Conservation (phyloP, 2,113 vertebrate genomes). For the Donacobius atricapilla region DNA sequence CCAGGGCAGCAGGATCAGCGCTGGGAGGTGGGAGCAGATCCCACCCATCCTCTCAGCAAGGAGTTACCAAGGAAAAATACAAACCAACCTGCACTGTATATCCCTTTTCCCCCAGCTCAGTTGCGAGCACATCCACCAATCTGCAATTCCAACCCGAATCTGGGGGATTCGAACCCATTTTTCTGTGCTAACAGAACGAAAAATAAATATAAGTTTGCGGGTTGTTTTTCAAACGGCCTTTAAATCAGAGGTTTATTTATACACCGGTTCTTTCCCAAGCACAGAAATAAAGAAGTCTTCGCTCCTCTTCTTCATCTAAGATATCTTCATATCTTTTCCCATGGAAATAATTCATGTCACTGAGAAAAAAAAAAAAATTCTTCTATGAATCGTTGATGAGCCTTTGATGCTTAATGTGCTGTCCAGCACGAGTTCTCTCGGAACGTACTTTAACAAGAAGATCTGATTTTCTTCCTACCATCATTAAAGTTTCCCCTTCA, state of each 20-base stretch:
- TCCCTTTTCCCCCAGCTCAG: neutral
- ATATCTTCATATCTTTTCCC: neutral
- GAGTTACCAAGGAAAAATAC: neutral
- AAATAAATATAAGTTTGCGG: neutral
- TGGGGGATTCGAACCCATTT: neutral
- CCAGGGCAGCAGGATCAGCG: neutral
- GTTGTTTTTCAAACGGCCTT: neutral
- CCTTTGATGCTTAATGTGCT: constrained; percentile 19
- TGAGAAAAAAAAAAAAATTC: neutral
- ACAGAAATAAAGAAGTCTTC: neutral
- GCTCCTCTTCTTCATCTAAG: neutral
- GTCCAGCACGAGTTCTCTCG: neutral
- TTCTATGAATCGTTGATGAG: neutral
- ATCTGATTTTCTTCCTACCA: constrained; percentile 44
- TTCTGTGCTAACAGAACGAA: neutral
- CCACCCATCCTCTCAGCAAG: neutral
- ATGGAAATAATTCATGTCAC: constrained; percentile 26
- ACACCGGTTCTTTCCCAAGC: neutral
- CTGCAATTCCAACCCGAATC: constrained; percentile 8
- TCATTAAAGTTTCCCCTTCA: constrained; percentile 59
- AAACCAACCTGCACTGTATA: neutral
- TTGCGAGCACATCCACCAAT: neutral
- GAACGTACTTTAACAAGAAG: constrained; percentile 43
- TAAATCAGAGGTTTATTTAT: neutral
- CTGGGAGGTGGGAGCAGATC: neutral